Evolutionary conservation across 2,888 invertebrate species (phyloP).

Genomic region (Amphiduros pacificus): DNA sequence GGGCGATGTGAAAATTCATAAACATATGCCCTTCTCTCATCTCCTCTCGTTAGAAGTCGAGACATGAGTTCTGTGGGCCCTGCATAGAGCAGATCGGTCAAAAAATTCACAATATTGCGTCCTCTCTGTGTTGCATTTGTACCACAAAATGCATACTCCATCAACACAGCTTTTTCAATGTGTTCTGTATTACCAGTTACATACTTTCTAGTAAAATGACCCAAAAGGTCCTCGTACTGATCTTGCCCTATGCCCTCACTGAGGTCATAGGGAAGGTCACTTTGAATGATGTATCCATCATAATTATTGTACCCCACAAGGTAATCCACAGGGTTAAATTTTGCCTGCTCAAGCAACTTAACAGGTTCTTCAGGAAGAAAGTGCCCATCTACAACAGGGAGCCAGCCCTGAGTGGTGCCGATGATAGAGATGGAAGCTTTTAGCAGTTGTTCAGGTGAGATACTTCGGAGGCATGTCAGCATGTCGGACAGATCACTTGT

Average conservation of each 20-base stretch:
- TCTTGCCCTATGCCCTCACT: slow-evolving; percentile 2
- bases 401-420: background rate
- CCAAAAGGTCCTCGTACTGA: slow-evolving; percentile 6
- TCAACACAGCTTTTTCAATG: slow-evolving; percentile 4
- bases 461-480: slow-evolving; percentile 5
- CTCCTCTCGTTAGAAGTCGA: background rate
- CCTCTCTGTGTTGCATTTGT: slow-evolving; percentile 2
- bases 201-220: slow-evolving; percentile 7
- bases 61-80: slow-evolving; percentile 8
- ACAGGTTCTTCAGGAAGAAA: slow-evolving; percentile 14
- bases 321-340: slow-evolving; percentile 16
- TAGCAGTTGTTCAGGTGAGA: background rate
- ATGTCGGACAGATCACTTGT: background rate
- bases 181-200: slow-evolving; percentile 2
- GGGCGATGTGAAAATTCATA: slow-evolving; percentile 14
- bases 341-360: slow-evolving; percentile 1
- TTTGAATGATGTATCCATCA: slow-evolving; percentile 2
- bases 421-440: background rate
- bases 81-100: slow-evolving; percentile 10
- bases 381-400: slow-evolving; percentile 12
- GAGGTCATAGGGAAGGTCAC: slow-evolving; percentile 4
- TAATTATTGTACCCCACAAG: slow-evolving; percentile 9
- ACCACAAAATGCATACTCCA: slow-evolving; percentile 11
- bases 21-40: slow-evolving; percentile 6
- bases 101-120: slow-evolving; percentile 1